Evolutionary conservation across 2,797 vertebrate genomes (phyloP), one percentile per base, ranked within the genome.

Genomic region (Odontamblyopus rebecca): DNA sequence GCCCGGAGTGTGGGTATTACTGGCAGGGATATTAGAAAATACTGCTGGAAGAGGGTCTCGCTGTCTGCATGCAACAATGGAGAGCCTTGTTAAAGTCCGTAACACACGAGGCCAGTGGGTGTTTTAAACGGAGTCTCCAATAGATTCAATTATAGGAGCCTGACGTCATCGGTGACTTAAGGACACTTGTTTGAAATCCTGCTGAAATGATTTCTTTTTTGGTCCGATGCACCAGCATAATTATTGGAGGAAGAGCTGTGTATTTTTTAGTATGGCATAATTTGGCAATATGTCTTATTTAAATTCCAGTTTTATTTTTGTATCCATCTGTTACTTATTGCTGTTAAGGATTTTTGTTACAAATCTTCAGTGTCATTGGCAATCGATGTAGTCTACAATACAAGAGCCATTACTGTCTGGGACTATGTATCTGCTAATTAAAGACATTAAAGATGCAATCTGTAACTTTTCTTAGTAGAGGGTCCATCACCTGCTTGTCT

Each of bases 41-140:
- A 79, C 73, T 7, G 77, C 77, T 68, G 77, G 61, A 76, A 74
- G 79, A 82, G 69, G 74, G 82, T 76, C 66, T 61, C 48, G 64
- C 73, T 77, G 76, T 86, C 86, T 85, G 85, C 62, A 56, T 63
- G 29, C 68, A 81, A 92, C 89, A 91, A 88, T 77, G 0, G 72
- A 79, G 63, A 8, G 54, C 74, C 68, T 86, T 90, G 88, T 88
- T 86, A n/a, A 74, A 72, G 75, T 73, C 82, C 76, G 72, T 69
- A 51, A 72, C 82, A 67, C 79, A 72, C 62, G 75, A 74, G 73
- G 76, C 66, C 72, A 38, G 74, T 84, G 84, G 86, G 78, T 60
- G 74, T 80, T 73, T 23, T 63, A 50, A 77, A 77, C 35, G 19
- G 70, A 0, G 13, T 76, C 70, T 78, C 44, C 64, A 57, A 48